These are phyloP conservation scores for Silurus lanzhouensis DNA, from an alignment of 2,797 vertebrate species.

Conservation along the genomic window DNA sequence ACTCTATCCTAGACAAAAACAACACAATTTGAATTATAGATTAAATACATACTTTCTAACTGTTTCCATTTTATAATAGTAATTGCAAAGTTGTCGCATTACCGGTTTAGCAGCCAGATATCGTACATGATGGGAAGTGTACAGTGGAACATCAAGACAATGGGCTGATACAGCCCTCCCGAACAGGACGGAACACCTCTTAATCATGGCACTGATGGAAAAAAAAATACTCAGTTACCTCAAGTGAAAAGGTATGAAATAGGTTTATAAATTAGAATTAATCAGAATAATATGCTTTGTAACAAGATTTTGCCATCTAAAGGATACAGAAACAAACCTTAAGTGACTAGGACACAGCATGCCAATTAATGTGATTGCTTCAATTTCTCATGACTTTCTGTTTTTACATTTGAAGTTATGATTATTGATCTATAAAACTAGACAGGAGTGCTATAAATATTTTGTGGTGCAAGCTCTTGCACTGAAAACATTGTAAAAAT, in stretches of 20 bases:
- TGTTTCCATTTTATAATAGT: not conserved
- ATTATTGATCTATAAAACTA: not conserved
- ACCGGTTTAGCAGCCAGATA: slow-evolving; percentile 68
- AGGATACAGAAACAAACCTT: not conserved
- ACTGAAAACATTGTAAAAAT: not conserved
- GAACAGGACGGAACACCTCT: slow-evolving; percentile 61
- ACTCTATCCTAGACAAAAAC: slow-evolving; percentile 63
- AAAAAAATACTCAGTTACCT: slow-evolving; percentile 17
- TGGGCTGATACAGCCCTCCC: slow-evolving; percentile 50
- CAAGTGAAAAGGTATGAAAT: not conserved
- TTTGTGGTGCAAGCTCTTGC: not conserved
- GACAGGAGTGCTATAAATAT: not conserved
- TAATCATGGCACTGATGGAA: slow-evolving; percentile 57
- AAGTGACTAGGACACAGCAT: not conserved
- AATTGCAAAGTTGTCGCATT: slow-evolving; percentile 3
- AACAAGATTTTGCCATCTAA: not conserved
- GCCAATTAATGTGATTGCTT: not conserved
- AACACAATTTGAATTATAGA: not conserved
- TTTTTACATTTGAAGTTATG: not conserved
- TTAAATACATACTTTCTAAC: not conserved
- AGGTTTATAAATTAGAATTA: too few relatives aligned
- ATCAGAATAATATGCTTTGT: not conserved
- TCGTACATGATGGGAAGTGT: slow-evolving; percentile 53
- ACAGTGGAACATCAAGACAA: slow-evolving; percentile 25
- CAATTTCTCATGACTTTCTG: not conserved